Conservation (phyloP, 2,797 vertebrate species). For the Mareca strepera region DNA sequence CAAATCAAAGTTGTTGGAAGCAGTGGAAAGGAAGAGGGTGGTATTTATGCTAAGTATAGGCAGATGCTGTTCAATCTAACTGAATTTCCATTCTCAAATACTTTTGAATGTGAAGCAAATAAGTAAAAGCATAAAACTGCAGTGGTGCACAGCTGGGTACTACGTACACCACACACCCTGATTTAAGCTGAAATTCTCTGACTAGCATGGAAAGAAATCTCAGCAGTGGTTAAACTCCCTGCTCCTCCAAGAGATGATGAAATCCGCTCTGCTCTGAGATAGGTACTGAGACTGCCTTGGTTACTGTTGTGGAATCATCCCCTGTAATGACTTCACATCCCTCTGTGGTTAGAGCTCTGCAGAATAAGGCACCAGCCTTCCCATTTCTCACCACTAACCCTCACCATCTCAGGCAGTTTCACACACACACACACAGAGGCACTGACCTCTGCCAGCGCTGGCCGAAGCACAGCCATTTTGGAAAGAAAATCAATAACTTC, state of each 20-base stretch:
- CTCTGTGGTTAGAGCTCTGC: not conserved
- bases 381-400: not conserved
- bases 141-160: not conserved
- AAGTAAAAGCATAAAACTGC: not conserved
- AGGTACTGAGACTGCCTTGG: not conserved
- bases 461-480: not conserved
- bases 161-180: not conserved
- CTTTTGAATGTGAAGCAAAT: not conserved
- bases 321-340: not conserved
- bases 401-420: not conserved
- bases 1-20: not conserved
- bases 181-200: not conserved
- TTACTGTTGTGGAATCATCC: not conserved
- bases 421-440: not conserved
- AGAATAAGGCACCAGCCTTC: not conserved
- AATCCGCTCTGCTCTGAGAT: not conserved
- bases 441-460: not conserved
- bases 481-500: not conserved
- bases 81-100: not conserved
- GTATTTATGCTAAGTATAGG: not conserved
- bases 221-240: not conserved
- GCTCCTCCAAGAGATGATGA: not conserved
- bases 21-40: not conserved
- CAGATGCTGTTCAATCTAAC: not conserved
- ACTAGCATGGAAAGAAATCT: not conserved